Conservation (phyloP, 2,888 invertebrate genomes). For the Calliphora vomitoria region DNA sequence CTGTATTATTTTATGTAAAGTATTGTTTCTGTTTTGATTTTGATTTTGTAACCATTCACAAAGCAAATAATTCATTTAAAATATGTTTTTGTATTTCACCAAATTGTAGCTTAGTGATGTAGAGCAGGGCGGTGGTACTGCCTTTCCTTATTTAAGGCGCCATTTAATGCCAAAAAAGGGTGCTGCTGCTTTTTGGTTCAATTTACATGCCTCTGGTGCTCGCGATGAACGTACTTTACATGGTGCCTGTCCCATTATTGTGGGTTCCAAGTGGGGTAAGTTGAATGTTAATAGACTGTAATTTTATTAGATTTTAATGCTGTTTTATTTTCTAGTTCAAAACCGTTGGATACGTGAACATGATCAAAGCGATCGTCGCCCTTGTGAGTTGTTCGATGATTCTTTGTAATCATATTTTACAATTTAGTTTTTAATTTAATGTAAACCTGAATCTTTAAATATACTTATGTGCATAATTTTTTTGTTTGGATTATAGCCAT, state of each 20-base stretch:
- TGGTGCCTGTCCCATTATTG: slow-evolving; percentile 97
- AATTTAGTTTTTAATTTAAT: no score
- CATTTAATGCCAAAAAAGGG: slow-evolving; percentile 86
- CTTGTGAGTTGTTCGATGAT: slow-evolving; percentile 84
- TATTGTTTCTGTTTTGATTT: neutral
- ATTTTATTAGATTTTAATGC: slow-evolving; percentile 4
- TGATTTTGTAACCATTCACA: neutral
- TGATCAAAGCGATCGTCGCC: slow-evolving; percentile 91
- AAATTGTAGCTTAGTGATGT: slow-evolving; percentile 94
- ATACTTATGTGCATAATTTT: no score
- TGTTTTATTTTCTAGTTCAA: slow-evolving; percentile 86
- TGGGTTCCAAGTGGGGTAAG: slow-evolving; percentile 98
- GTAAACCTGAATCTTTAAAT: no score
- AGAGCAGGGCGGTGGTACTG: slow-evolving; percentile 97
- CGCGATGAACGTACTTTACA: slow-evolving; percentile 95
- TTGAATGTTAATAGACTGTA: neutral
- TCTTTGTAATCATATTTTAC: no score
- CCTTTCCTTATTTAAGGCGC: slow-evolving; percentile 95
- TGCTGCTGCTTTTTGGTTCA: slow-evolving; percentile 95
- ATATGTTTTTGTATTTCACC: neutral
- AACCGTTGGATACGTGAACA: slow-evolving; percentile 96
- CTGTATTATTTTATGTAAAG: slow-evolving; percentile 83
- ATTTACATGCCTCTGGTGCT: slow-evolving; percentile 94
- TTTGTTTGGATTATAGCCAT: no score
- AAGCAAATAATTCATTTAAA: neutral